Conservation (phyloP, 1,140 invertebrate genomes). For the Grapholita molesta region DNA sequence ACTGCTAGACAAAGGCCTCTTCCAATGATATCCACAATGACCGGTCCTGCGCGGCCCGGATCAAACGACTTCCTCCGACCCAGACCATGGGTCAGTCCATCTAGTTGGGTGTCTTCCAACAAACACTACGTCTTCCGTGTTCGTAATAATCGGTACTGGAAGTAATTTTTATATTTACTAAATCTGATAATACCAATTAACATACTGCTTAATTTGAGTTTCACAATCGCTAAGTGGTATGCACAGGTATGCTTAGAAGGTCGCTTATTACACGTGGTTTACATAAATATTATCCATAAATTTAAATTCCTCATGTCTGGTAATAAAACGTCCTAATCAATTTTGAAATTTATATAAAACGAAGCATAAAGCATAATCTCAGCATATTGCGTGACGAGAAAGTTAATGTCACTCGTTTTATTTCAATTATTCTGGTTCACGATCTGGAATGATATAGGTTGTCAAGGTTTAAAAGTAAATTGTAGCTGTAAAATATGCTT, state of each 20-base stretch:
- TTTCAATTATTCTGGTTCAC: conserved; percentile 56
- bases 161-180: no score
- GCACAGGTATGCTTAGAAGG: background rate
- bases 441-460: conserved; percentile 40
- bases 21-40: no score
- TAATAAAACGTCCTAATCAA: conserved; percentile 3
- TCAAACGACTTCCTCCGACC: no score
- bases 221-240: no score
- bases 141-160: no score
- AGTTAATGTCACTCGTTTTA: conserved; percentile 56
- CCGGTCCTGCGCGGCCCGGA: no score
- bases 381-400: conserved; percentile 53
- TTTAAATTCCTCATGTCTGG: background rate
- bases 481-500: background rate
- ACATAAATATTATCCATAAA: background rate
- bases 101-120: no score
- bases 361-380: conserved; percentile 29
- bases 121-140: no score
- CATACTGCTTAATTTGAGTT: no score
- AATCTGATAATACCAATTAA: no score
- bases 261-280: background rate
- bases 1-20: no score
- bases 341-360: conserved; percentile 15
- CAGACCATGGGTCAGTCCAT: no score
- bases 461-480: conserved; percentile 19